Base-by-base conservation (phyloP, 2,888 invertebrate species). In the Tanypteryx hageni region DNA sequence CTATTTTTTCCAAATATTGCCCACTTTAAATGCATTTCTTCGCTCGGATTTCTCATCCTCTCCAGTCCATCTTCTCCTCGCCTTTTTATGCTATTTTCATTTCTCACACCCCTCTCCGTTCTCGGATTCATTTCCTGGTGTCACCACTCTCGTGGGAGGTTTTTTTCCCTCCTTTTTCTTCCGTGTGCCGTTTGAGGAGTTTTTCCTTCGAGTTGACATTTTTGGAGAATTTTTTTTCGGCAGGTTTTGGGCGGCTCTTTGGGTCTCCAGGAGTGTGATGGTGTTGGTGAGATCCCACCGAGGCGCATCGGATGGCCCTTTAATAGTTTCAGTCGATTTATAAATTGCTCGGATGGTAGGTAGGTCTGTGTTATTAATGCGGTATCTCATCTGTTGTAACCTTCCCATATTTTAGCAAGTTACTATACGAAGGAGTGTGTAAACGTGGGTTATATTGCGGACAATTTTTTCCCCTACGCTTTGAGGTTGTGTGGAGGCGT, bases 71-170 rank as follows among this genome's bases (percentile, higher is more conserved):
- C 44, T 44, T 44, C 44, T 44, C 5, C 22, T 27, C 10, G 14
- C 76, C 76, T 76, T 76, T 76, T 27, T 76, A 76, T n/a, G 22
- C 27, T 76, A 27, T 76, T 76, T 76, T 76, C 44, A 44, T 44
- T 44, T 44, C 44, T 44, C 44, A 44, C 5, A 3, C 44, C 44
- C n/a, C 76, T 76, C 27, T 27, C 22, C 16, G 10, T 13, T 27
- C 76, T 22, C n/a, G 76, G 76, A 76, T 76, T 76, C 76, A 76
- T 76, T 76, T 76, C 76, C 76, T n/a, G 76, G 27, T 76, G 14
- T 27, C 76, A 76, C 13, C 22, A 11, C 76, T 76, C 76, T 27
- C 76, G 10, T 27, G 27, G 76, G 76, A 10, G 76, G 76, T n/a
- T n/a, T 27, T 27, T 22, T 22, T 76, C n/a, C n/a, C 27, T 76